phyloP scores from a whole-genome alignment of 2,113 vertebrate genomes.

The Odobenus rosmarus region DNA sequence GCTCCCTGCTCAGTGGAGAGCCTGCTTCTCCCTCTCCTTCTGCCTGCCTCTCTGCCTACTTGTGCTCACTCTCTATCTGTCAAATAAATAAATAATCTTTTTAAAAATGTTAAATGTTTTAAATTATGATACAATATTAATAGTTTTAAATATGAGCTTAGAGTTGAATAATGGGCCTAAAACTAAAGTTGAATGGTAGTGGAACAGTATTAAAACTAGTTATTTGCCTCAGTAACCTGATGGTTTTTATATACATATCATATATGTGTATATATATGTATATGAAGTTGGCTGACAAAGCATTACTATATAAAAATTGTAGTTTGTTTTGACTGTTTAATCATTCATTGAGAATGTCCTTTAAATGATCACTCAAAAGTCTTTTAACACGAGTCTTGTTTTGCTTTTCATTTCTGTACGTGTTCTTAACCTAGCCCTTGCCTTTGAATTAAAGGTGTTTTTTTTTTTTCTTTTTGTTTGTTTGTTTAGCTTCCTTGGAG shows the following conservation, averaged over 20 bases:
- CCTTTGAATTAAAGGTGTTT: constrained; percentile 35
- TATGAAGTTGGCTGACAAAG: neutral
- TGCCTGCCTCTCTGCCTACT: no score
- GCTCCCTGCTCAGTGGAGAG: no score
- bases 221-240: neutral
- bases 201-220: neutral
- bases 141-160: neutral
- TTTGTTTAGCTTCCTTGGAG: constrained; percentile 69
- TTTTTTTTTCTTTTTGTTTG: neutral
- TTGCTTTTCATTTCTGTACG: neutral
- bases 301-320: neutral
- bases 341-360: constrained; percentile 28
- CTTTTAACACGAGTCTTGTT: constrained; percentile 30
- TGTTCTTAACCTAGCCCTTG: neutral
- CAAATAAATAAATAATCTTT: no score
- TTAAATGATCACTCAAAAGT: constrained; percentile 16
- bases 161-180: neutral
- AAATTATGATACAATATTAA: neutral
- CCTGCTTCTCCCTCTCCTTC: no score
- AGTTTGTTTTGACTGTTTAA: neutral
- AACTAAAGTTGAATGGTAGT: neutral
- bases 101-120: neutral
- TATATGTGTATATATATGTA: neutral
- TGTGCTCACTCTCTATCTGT: no score
- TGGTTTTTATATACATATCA: neutral